Base-by-base conservation (phyloP, 2,888 invertebrate genomes). In the Chesias legatella region DNA sequence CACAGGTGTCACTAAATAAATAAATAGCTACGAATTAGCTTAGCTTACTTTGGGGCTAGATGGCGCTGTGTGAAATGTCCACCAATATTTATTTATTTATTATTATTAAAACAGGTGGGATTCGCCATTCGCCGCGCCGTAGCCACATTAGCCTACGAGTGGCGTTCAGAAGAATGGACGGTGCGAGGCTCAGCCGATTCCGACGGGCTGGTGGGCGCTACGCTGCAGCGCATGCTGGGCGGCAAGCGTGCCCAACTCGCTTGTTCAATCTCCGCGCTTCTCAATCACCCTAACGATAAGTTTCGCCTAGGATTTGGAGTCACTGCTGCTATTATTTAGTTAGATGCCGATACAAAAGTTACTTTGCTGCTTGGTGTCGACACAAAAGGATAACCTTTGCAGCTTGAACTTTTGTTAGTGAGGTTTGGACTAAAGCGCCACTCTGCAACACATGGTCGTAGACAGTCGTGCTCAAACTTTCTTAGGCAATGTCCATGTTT, bases 241-340 rank as follows among this genome's bases (percentile, higher is more conserved):
- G 86, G 86, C 20, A 68, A 67, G 44, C 62, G 65, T 7, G 72
- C 85, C 0, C 66, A 79, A 31, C 67, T 88, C 0, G 73, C 80
- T 7, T 82, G 84, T 41, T 78, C 83, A 26, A 57, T 88, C 30
- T 86, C 88, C 1, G 86, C 85, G 0, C 73, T 88, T 0, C 77
- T 86, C 33, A 88, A 88, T 52, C 88, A 88, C 33, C 83, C 84
- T n/a, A 88, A 88, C 48, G 71, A 88, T 49, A 88, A 88, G 59
- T 88, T 88, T 53, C 62, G 83, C 22, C 78, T 88, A 0, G 88
- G 88, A 0, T 85, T 88, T 40, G 80, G 82, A 1, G 51, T 86
- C 28, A 86, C 78, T 5, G 88, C 83, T 9, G 66, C 79, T 35
- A 77, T 84, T 35, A 54, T 76, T 35, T 80, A 68, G 25, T 31